Evolutionary conservation across 2,888 invertebrate genomes (phyloP).

Genomic region (Cheilosia variabilis): DNA sequence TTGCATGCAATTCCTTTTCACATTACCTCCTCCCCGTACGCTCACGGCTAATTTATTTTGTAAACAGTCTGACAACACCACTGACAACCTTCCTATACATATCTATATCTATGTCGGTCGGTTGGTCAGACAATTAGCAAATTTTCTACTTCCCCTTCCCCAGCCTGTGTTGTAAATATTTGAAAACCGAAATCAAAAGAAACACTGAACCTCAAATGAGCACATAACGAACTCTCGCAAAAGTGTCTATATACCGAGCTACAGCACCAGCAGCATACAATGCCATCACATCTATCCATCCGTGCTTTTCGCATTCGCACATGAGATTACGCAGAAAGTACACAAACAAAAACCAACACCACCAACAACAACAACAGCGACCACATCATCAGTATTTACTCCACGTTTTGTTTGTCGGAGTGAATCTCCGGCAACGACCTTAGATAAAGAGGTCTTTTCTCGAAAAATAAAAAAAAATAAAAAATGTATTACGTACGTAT

Average conservation of each 20-base stretch:
- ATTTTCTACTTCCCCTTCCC: constrained; percentile 29
- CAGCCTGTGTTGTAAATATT: constrained; percentile 37
- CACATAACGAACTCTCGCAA: constrained; percentile 41
- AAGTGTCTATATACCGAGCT: background rate
- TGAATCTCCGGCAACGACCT: constrained; percentile 67
- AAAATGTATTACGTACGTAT: background rate
- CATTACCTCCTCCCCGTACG: background rate
- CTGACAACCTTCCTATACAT: constrained; percentile 11
- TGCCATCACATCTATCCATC: background rate
- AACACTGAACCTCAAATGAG: constrained; percentile 55
- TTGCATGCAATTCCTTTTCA: constrained; percentile 9
- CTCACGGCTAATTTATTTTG: constrained; percentile 23
- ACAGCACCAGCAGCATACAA: background rate
- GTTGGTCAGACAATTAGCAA: constrained; percentile 49
- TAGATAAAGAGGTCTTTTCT: constrained; percentile 66
- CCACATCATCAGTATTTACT: constrained; percentile 46
- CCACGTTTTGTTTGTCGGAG: constrained; percentile 39
- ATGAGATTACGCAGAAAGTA: constrained; percentile 50
- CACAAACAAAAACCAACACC: background rate
- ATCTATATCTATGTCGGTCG: background rate
- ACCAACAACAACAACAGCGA: constrained; percentile 16
- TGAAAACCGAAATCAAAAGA: constrained; percentile 39
- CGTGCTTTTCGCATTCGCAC: constrained; percentile 38
- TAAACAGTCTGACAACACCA: constrained; percentile 33
- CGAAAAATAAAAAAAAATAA: constrained; percentile 14